Conservation (phyloP, 2,797 vertebrate species). For the Cossypha polioptera region DNA sequence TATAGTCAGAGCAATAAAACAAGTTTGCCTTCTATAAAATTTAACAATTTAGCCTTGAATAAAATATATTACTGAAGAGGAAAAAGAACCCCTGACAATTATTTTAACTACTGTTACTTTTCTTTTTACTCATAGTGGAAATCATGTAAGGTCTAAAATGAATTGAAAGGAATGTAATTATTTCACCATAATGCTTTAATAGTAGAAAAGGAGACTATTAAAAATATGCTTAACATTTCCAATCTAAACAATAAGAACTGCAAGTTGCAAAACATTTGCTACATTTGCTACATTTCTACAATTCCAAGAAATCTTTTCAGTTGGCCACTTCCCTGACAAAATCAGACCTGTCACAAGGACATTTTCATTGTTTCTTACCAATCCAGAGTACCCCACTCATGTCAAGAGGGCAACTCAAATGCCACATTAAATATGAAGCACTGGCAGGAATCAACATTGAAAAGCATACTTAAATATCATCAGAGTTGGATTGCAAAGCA, state of each 20-base stretch:
- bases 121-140: slow-evolving; percentile 13
- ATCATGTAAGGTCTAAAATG: neutral
- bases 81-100: neutral
- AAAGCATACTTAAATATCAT: neutral
- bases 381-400: neutral
- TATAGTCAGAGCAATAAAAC: neutral
- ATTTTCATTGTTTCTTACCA: neutral
- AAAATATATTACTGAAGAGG: neutral
- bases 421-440: neutral
- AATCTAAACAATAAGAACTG: slow-evolving; percentile 14
- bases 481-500: neutral
- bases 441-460: neutral
- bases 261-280: slow-evolving; percentile 36
- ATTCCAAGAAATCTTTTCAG: slow-evolving; percentile 7
- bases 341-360: neutral
- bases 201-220: neutral
- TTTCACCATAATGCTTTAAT: neutral
- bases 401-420: neutral
- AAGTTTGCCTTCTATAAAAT: neutral
- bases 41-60: neutral
- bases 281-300: slow-evolving; percentile 28
- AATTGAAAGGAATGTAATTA: slow-evolving; percentile 39
- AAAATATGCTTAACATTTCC: slow-evolving; percentile 10
- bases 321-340: neutral
- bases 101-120: neutral